phyloP scores from a whole-genome alignment of 2,888 invertebrate species.

The Tetheella fluctuosa region DNA sequence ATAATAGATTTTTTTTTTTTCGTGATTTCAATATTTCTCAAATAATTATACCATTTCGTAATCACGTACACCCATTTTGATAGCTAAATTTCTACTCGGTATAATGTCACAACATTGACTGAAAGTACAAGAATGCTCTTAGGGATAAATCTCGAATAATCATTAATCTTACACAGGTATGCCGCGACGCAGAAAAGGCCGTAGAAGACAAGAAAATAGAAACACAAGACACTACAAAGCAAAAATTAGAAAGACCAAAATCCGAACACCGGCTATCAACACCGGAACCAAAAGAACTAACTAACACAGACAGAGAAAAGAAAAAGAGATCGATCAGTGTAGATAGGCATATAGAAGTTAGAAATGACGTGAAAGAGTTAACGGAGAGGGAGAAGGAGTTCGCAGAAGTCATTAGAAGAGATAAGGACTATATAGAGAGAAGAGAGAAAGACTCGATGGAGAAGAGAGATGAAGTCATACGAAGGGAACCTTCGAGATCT shows the following conservation, averaged over 20 bases:
- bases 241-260: slow-evolving; percentile 29
- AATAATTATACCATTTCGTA: too few species aligned
- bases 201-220: slow-evolving; percentile 68
- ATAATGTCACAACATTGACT: too few species aligned
- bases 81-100: too few species aligned
- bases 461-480: slow-evolving; percentile 13
- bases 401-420: slow-evolving; percentile 21
- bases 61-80: too few species aligned
- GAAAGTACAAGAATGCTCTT: too few species aligned
- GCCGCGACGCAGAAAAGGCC: slow-evolving; percentile 75
- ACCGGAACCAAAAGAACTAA: slow-evolving; percentile 24
- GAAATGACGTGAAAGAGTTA: slow-evolving; percentile 20
- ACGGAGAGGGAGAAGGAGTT: slow-evolving; percentile 15
- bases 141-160: too few species aligned
- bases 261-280: slow-evolving; percentile 23
- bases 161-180: slow-evolving; percentile 53
- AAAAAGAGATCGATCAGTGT: slow-evolving; percentile 15
- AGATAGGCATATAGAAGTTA: slow-evolving; percentile 11
- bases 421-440: slow-evolving; percentile 29
- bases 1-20: too few species aligned
- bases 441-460: slow-evolving; percentile 21
- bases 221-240: slow-evolving; percentile 19
- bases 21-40: too few species aligned
- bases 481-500: neutral
- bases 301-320: slow-evolving; percentile 16